These are phyloP conservation scores for Scaptomyza polygonia DNA, from an alignment of 2,888 invertebrate genomes.

Conservation along the genomic window DNA sequence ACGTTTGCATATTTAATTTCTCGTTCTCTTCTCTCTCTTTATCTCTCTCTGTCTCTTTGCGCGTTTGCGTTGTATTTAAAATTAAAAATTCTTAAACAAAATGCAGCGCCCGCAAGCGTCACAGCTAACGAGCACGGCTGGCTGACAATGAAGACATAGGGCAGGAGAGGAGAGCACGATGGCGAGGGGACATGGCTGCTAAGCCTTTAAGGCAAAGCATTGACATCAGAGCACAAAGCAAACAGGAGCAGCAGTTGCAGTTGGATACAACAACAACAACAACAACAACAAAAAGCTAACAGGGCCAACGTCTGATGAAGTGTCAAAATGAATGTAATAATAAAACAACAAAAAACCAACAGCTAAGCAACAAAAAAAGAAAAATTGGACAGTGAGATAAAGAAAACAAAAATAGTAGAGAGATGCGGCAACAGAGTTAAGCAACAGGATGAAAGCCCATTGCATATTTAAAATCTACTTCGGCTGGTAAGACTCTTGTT, in stretches of 20 bases:
- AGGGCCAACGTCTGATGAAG: conserved; percentile 80
- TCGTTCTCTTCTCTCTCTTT: conserved; percentile 16
- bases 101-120: conserved; percentile 69
- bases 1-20: conserved; percentile 67
- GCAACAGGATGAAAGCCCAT: conserved; percentile 43
- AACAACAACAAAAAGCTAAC: conserved; percentile 57
- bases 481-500: conserved; percentile 59
- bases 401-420: conserved; percentile 4
- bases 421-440: not conserved
- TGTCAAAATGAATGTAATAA: conserved; percentile 80
- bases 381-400: not conserved
- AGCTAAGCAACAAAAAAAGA: conserved; percentile 14
- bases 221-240: conserved; percentile 74
- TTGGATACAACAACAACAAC: conserved; percentile 4
- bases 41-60: too few species aligned
- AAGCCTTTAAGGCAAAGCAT: conserved; percentile 81
- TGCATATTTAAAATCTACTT: conserved; percentile 58
- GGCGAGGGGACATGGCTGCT: conserved; percentile 26
- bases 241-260: conserved; percentile 39
- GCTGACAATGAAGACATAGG: conserved; percentile 51
- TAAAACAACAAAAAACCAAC: conserved; percentile 65
- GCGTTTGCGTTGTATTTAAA: conserved; percentile 74
- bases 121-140: conserved; percentile 59
- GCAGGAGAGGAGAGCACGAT: conserved; percentile 7
- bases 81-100: conserved; percentile 78